Evolutionary conservation across 2,797 vertebrate species (phyloP).

Genomic region (Aeoliscus strigatus): DNA sequence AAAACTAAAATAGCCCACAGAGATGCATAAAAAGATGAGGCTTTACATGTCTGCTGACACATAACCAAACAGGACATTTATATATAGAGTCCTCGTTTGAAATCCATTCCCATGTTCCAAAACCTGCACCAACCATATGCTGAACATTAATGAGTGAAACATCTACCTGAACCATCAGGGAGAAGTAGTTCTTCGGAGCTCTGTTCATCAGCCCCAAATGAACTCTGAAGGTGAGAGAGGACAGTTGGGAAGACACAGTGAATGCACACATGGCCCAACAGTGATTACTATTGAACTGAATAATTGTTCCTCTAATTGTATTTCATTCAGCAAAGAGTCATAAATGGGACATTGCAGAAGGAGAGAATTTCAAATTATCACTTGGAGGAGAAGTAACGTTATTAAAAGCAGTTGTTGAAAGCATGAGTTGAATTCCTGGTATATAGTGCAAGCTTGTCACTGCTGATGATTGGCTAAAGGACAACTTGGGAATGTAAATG

Average conservation of each 20-base stretch:
- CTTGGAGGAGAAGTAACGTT: no score
- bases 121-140: slow-evolving; percentile 52
- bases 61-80: slow-evolving; percentile 12
- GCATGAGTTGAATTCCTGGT: no score
- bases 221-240: slow-evolving; percentile 60
- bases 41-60: neutral
- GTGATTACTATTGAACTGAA: no score
- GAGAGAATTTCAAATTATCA: no score
- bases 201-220: slow-evolving; percentile 55
- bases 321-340: no score
- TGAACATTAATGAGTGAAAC: slow-evolving; percentile 54
- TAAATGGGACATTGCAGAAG: no score
- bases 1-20: neutral
- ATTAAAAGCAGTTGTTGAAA: no score
- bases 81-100: slow-evolving; percentile 27
- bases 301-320: no score
- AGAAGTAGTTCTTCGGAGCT: slow-evolving; percentile 38
- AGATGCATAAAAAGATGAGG: neutral
- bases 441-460: no score
- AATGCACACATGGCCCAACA: no score
- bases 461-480: no score
- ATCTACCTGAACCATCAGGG: slow-evolving; percentile 40
- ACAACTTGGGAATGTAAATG: no score
- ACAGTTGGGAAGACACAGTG: slow-evolving; percentile 12
- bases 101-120: slow-evolving; percentile 36